phyloP scores from a whole-genome alignment of 2,888 invertebrate species.

The Chaetogeoica ovagalla region DNA sequence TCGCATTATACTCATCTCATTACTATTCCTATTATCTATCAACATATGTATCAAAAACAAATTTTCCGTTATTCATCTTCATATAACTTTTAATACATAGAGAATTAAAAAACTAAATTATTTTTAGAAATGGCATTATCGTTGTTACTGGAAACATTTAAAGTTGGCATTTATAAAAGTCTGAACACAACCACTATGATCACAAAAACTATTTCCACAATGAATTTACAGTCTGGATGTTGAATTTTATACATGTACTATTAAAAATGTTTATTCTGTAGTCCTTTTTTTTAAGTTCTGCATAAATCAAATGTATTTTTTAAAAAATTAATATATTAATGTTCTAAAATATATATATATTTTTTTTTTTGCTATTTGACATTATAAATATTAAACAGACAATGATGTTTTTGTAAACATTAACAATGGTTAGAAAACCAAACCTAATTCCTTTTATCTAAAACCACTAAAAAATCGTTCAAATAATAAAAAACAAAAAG shows the following conservation, averaged over 20 bases:
- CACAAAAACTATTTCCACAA: conserved; percentile 75
- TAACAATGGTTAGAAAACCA: no score
- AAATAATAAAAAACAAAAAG: no score
- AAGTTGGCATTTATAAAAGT: conserved; percentile 77
- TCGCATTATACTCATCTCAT: neutral
- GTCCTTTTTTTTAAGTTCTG: neutral
- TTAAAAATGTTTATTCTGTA: neutral
- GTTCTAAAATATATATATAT: no score
- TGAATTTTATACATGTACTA: conserved; percentile 59
- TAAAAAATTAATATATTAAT: no score
- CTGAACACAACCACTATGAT: conserved; percentile 77
- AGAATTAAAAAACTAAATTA: conserved; percentile 8
- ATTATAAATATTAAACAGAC: no score
- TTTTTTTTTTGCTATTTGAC: no score
- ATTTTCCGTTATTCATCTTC: neutral
- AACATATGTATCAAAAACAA: neutral
- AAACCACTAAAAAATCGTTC: no score
- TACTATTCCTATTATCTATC: neutral
- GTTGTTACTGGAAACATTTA: conserved; percentile 79
- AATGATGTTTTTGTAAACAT: no score
- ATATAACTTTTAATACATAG: neutral
- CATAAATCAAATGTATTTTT: neutral
- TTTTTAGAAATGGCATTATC: conserved; percentile 74
- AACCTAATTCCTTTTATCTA: no score
- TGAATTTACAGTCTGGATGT: conserved; percentile 82